Evolutionary conservation across 1,140 invertebrate genomes (phyloP).

Genomic region (Panagrolaimus sp.): DNA sequence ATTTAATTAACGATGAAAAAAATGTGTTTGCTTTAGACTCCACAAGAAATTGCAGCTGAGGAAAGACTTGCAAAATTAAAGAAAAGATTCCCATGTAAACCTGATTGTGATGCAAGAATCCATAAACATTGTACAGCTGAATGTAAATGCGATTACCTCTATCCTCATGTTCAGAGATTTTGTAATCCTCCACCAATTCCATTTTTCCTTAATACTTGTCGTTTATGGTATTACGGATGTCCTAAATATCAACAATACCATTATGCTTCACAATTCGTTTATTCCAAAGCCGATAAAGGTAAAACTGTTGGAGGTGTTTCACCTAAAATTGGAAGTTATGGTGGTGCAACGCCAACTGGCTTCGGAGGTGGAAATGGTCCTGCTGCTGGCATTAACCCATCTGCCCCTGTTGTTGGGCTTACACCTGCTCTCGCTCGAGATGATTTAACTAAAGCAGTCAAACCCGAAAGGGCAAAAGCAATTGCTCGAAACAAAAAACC

Average conservation of each 20-base stretch:
- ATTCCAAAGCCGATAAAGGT: conserved; percentile 49
- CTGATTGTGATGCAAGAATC: conserved; percentile 33
- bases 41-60: not conserved
- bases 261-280: conserved; percentile 47
- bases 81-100: conserved; percentile 30
- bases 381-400: not conserved
- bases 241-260: conserved; percentile 48
- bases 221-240: conserved; percentile 48
- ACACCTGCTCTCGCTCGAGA: not conserved
- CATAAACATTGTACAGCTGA: conserved; percentile 34
- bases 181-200: conserved; percentile 49
- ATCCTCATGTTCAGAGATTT: conserved; percentile 46
- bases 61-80: conserved; percentile 18
- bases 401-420: too few relatives aligned
- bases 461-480: not conserved
- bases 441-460: not conserved
- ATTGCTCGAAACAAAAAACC: not conserved
- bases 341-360: not conserved
- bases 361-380: not conserved
- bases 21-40: not conserved
- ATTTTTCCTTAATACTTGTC: conserved; percentile 46
- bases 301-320: conserved; percentile 39
- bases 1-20: not conserved
- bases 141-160: conserved; percentile 49
- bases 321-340: not conserved